These are phyloP conservation scores for Muscicapa striata DNA, from an alignment of 2,797 vertebrate genomes.

Conservation along the genomic window DNA sequence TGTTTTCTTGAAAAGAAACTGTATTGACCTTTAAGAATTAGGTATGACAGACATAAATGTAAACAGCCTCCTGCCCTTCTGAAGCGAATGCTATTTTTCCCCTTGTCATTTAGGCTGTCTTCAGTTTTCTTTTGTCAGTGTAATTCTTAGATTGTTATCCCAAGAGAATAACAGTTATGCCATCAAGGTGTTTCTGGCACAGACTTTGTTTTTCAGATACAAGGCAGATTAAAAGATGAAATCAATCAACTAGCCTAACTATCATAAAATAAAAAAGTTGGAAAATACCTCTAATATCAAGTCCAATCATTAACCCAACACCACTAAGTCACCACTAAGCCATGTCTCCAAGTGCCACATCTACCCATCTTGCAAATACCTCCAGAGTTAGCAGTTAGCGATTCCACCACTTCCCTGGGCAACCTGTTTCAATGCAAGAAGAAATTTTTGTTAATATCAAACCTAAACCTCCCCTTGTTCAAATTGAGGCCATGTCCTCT, in stretches of 20 bases:
- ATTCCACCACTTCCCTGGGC: background rate
- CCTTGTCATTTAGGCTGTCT: background rate
- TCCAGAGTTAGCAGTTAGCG: background rate
- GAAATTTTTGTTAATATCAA: background rate
- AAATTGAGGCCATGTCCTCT: background rate
- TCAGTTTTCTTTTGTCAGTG: background rate
- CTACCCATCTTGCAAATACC: fast-evolving
- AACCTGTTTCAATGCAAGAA: background rate
- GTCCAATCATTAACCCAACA: background rate
- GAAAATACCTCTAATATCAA: background rate
- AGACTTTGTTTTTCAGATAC: background rate
- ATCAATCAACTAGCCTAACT: background rate
- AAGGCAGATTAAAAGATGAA: background rate
- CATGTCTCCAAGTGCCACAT: background rate
- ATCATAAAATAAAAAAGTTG: background rate
- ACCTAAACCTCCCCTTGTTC: background rate
- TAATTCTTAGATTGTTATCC: background rate
- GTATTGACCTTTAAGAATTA: conserved; percentile 37
- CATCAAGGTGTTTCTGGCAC: background rate
- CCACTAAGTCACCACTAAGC: background rate
- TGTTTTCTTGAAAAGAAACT: conserved; percentile 17
- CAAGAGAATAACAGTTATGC: background rate
- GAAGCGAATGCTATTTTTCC: background rate
- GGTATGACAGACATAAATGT: background rate
- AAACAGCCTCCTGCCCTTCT: background rate